Evolutionary conservation across 2,888 invertebrate species (phyloP), one percentile per base, ranked within the genome.

Genomic region (Cerceris ruficornis): DNA sequence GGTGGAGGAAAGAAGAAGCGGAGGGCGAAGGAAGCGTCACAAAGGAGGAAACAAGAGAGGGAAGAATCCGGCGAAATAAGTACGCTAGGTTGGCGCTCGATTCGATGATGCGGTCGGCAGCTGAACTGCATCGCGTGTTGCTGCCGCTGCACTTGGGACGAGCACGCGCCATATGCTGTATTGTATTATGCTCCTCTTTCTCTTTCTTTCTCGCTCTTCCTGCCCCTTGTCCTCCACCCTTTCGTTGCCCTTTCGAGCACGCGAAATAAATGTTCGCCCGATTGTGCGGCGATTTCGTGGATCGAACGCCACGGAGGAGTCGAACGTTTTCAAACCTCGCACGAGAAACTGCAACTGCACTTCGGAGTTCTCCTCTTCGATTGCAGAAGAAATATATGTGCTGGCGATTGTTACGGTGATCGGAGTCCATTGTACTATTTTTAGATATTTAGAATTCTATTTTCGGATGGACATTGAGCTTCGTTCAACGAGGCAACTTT

Each of bases 121-220:
- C 85, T 85, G 85, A 85, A 86, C 84, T 85, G 80, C 82, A 84
- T 81, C 87, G 84, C 86, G 83, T 83, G 83, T 86, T 83, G 65
- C 75, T 43, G 61, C 62, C 55, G 72, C 42, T 80, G 69, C 69
- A 71, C 58, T 77, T 72, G 74, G 77, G 80, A 83, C 81, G 83
- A 82, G 82, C 82, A 88, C 88, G 86, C 83, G 86, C 87, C 87
- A 83, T 86, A 85, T 86, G 87, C 78, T 68, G 80, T 72, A 88
- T 88, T 86, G 82, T 87, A 84, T 71, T 70, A 60, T 58, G 70
- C 72, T 69, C 74, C 58, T 71, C 69, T 64, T 43, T 59, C 64
- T 57, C 65, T 69, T 57, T 62, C 55, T 49, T 52, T 66, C 62
- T 59, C 59, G 64, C 73, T 15, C 55, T 57, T 54, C 66, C 42